Conservation (phyloP, 1,140 invertebrate species). For the Drosophila guanche region DNA sequence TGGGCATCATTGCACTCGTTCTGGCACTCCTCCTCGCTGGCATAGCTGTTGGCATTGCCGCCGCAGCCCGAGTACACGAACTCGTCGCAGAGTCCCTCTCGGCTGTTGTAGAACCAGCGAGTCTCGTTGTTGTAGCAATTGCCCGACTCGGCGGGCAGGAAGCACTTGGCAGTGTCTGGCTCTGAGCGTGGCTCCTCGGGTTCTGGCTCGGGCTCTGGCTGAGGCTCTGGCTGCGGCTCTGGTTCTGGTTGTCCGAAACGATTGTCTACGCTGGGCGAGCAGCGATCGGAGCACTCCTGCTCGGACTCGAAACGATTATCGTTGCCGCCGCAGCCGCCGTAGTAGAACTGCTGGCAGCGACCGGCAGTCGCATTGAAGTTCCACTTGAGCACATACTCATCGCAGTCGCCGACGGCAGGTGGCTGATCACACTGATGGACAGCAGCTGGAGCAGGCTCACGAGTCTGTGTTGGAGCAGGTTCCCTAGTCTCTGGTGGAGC, state of each 20-base stretch:
- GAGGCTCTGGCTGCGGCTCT: constrained; percentile 15
- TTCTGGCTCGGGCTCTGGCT: constrained; percentile 27
- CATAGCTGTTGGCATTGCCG: constrained; percentile 94
- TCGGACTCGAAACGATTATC: constrained; percentile 90
- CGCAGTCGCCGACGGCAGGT: constrained; percentile 90
- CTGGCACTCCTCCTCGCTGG: constrained; percentile 90
- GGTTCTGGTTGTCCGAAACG: constrained; percentile 34
- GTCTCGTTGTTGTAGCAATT: constrained; percentile 86
- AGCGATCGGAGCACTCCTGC: constrained; percentile 89
- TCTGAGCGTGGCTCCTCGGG: constrained; percentile 26
- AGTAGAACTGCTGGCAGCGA: constrained; percentile 90
- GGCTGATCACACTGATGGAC: constrained; percentile 87
- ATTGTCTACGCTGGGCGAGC: constrained; percentile 83
- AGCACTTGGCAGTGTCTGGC: constrained; percentile 85
- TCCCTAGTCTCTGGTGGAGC: constrained; percentile 17
- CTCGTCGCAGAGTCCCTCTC: constrained; percentile 90
- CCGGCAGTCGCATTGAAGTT: constrained; percentile 90
- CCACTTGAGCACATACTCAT: constrained; percentile 90
- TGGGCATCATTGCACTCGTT: constrained; percentile 89
- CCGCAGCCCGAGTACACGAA: constrained; percentile 94
- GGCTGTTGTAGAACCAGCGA: constrained; percentile 92
- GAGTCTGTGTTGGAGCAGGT: constrained; percentile 25
- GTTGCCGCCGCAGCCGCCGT: constrained; percentile 92
- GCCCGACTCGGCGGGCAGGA: constrained; percentile 87
- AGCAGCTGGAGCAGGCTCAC: constrained; percentile 26